Evolutionary conservation across 2,888 invertebrate species (phyloP).

Genomic region (Blera fallax): DNA sequence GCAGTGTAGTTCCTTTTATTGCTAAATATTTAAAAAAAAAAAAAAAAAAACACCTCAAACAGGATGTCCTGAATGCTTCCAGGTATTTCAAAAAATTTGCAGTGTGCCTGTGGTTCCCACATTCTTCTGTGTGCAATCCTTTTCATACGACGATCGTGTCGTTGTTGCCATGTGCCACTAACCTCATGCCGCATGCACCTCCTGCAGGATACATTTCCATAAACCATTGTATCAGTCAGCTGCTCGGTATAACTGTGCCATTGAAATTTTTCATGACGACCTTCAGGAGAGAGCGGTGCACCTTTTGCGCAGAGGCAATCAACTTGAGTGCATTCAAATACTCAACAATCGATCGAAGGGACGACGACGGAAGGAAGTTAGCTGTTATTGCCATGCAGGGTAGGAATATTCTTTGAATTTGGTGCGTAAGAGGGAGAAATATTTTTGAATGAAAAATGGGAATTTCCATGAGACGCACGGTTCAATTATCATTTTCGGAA

Average conservation of each 20-base stretch:
- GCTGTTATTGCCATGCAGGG: conserved; percentile 38
- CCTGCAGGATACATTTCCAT: conserved; percentile 61
- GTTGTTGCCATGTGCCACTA: conserved; percentile 48
- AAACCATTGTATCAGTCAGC: conserved; percentile 61
- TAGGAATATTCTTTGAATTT: conserved; percentile 28
- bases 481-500: conserved; percentile 35
- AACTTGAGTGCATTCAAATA: conserved; percentile 30
- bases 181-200: conserved; percentile 18
- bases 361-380: conserved; percentile 26
- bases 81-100: not conserved
- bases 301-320: conserved; percentile 54
- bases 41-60: conserved; percentile 21
- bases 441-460: not conserved
- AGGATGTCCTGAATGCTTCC: conserved; percentile 39
- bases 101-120: conserved; percentile 47
- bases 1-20: conserved; percentile 46
- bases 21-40: conserved; percentile 45
- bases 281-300: conserved; percentile 49
- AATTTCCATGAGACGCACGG: conserved; percentile 6
- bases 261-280: conserved; percentile 65
- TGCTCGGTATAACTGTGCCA: conserved; percentile 61
- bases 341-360: not conserved
- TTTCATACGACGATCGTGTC: conserved; percentile 48
- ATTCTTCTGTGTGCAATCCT: conserved; percentile 50
- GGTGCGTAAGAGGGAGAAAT: not conserved